A percentile compares a stretch with the other conserved stretches of the same genome.
phyloP scores from a whole-genome alignment of 1,140 invertebrate species.

The Caenorhabditis tropicalis region DNA sequence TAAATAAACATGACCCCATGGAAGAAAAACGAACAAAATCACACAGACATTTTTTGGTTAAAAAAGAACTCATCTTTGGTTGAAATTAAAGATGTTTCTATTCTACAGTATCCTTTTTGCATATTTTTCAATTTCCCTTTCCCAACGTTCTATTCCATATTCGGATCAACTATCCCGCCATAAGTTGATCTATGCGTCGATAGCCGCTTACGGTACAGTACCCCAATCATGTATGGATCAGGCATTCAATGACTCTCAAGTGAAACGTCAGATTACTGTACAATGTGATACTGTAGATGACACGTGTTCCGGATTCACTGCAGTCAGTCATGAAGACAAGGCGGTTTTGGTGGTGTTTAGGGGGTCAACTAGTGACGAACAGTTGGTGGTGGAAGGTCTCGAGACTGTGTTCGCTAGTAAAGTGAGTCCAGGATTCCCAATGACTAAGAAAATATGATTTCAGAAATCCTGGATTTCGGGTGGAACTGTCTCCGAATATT shows the following conservation, averaged over 20 bases:
- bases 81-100: background rate
- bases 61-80: background rate
- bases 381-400: slow-evolving; percentile 58
- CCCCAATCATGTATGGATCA: background rate
- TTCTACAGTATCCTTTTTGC: background rate
- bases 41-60: background rate
- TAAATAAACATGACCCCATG: background rate
- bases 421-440: background rate
- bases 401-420: slow-evolving; percentile 51
- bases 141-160: background rate
- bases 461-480: slow-evolving; percentile 51
- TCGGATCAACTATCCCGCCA: background rate
- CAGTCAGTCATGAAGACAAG: slow-evolving; percentile 52
- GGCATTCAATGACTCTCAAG: background rate
- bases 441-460: background rate
- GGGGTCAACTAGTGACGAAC: slow-evolving; percentile 57
- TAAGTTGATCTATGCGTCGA: background rate
- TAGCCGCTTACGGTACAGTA: background rate
- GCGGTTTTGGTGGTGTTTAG: slow-evolving; percentile 46
- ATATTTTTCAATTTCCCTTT: background rate
- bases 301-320: slow-evolving; percentile 60
- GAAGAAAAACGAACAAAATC: background rate
- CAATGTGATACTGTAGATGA: slow-evolving; percentile 38
- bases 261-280: slow-evolving; percentile 3
- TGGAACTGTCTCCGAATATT: slow-evolving; percentile 59